Evolutionary conservation across 1,140 invertebrate genomes (phyloP).

Genomic region (Anastrepha obliqua): DNA sequence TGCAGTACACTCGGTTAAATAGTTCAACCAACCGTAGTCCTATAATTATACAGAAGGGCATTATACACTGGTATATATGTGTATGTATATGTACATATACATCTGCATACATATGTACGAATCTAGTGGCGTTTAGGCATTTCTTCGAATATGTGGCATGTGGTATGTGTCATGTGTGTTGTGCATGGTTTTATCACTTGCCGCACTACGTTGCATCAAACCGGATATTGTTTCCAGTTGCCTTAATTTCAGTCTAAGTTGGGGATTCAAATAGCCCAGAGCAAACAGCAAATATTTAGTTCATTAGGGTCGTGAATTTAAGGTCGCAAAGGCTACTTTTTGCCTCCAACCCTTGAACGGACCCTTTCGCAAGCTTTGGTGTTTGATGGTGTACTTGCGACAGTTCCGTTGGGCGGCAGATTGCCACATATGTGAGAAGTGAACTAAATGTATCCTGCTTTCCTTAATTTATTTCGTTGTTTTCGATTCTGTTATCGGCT

Average conservation of each 20-base stretch:
- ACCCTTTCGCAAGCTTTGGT: no score
- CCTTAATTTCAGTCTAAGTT: neutral
- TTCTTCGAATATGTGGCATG: neutral
- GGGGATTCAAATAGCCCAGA: neutral
- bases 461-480: no score
- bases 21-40: no score
- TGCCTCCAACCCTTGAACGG: no score
- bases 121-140: neutral
- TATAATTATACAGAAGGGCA: no score
- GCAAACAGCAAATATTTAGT: neutral
- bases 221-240: slow-evolving; percentile 2
- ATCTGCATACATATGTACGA: no score
- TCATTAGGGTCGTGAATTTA: neutral
- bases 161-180: neutral
- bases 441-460: no score
- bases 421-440: no score
- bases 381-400: no score
- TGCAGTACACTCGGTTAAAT: neutral
- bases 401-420: neutral
- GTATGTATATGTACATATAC: no score
- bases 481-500: no score
- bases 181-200: neutral
- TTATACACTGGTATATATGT: no score
- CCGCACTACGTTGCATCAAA: neutral
- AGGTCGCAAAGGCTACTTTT: neutral